phyloP scores from a whole-genome alignment of 2,888 invertebrate genomes.

The Polymixis flavicincta region DNA sequence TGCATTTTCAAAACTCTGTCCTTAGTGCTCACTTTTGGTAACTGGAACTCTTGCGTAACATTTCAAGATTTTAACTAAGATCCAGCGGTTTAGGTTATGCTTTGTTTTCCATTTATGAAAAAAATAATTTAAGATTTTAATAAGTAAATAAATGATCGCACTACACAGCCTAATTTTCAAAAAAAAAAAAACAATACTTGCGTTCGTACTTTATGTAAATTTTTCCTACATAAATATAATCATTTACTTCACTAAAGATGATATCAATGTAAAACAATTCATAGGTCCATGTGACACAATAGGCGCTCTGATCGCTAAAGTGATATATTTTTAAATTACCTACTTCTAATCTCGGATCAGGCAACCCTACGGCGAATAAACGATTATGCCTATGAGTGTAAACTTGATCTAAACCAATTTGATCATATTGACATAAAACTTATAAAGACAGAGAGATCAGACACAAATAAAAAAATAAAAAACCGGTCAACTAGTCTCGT shows the following conservation, averaged over 20 bases:
- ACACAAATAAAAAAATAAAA: neutral
- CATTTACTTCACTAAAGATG: too few species aligned
- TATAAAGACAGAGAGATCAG: neutral
- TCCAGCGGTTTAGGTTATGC: neutral
- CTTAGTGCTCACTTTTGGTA: neutral
- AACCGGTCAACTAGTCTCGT: accelerated
- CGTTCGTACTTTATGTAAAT: too few species aligned
- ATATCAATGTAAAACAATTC: too few species aligned
- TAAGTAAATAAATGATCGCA: too few species aligned
- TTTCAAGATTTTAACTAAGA: neutral
- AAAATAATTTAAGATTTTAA: neutral
- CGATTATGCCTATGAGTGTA: too few species aligned
- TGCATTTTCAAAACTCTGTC: neutral
- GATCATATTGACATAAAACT: neutral
- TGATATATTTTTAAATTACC: too few species aligned
- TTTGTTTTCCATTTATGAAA: too few species aligned
- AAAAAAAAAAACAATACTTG: neutral
- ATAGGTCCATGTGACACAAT: too few species aligned
- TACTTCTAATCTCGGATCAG: neutral
- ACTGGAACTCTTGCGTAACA: neutral
- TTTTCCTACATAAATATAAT: too few species aligned
- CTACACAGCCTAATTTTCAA: neutral
- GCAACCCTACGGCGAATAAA: neutral
- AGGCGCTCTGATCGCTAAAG: too few species aligned
- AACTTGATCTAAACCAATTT: neutral